Base-by-base conservation (phyloP, 2,797 vertebrate genomes). In the Aratinga solstitialis region DNA sequence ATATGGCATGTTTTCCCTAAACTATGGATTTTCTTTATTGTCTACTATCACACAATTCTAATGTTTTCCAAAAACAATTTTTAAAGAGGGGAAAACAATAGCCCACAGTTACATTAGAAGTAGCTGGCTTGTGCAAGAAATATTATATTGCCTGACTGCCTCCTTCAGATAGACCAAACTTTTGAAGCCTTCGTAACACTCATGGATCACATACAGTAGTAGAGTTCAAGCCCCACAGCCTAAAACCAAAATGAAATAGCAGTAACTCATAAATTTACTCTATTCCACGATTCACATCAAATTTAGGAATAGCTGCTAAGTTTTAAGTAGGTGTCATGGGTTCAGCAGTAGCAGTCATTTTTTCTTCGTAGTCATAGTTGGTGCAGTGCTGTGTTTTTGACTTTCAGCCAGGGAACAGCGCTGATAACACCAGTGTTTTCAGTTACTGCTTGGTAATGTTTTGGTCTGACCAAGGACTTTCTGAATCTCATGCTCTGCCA, bases 1-100 rank as follows among this genome's bases (percentile, higher is more conserved):
- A 98, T 98, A 97, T 97, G 98, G 97, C 66, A 81, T 2, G 5
- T 91, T 85, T 87, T 91, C 94, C 90, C 95, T 29, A 51, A 97
- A 92, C 94, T 84, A 84, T 69, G 95, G 94, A 96, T 95, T 95
- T 89, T 54, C 89, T 91, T 77, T 34, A 93, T 91, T 96, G 93
- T 84, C 95, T 87, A 84, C 90, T 91, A 88, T 96, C 92, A 82
- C 58, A 94, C 83, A 88, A 58, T 84, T 51, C 69, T 91, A 63
- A 65, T n/a, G 36, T 21, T 94, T 87, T 79, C 71, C 32, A 68
- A 47, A 59, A 83, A 14, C 15, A 53, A 45, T 38, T 84, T 84
- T 87, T 89, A 73, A 61, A 90, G 80, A 30, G 68, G 79, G 4
- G 43, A 56, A 68, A 84, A 16, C 32, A 62, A 85, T 36, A 93